These are phyloP conservation scores for Propithecus coquereli DNA, from an alignment of 2,113 vertebrate genomes.

Conservation along the genomic window DNA sequence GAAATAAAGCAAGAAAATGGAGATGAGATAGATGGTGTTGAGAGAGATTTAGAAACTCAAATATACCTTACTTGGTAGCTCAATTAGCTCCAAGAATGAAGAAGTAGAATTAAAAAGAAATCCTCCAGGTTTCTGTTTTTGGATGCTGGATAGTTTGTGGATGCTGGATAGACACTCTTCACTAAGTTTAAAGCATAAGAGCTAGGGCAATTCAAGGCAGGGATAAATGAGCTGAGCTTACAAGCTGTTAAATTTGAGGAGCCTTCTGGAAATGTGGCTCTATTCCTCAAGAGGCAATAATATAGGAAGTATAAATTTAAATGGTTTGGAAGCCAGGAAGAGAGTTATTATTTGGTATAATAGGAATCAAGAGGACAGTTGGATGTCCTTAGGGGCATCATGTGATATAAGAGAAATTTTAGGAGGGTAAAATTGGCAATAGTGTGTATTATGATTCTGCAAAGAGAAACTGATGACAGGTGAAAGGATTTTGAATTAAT, in stretches of 20 bases:
- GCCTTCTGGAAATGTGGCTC: neutral
- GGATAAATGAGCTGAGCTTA: neutral
- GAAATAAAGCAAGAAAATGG: neutral
- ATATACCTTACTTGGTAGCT: neutral
- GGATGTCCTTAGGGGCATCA: neutral
- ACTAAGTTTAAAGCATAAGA: neutral
- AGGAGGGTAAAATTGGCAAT: neutral
- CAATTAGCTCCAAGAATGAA: neutral
- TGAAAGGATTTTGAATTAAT: neutral
- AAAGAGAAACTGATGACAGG: neutral
- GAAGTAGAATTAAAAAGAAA: neutral
- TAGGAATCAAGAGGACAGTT: neutral
- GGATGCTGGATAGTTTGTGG: neutral
- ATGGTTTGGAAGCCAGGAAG: neutral
- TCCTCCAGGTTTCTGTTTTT: neutral
- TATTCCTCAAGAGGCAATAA: neutral
- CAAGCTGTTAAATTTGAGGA: neutral
- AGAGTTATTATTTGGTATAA: neutral
- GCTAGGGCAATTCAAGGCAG: neutral
- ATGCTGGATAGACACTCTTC: neutral
- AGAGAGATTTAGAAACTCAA: neutral
- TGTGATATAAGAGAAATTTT: neutral
- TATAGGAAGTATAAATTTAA: neutral
- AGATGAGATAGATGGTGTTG: neutral
- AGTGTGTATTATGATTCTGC: neutral